Evolutionary conservation across 1,140 invertebrate genomes (phyloP).

Genomic region (Coptotermes formosanus): DNA sequence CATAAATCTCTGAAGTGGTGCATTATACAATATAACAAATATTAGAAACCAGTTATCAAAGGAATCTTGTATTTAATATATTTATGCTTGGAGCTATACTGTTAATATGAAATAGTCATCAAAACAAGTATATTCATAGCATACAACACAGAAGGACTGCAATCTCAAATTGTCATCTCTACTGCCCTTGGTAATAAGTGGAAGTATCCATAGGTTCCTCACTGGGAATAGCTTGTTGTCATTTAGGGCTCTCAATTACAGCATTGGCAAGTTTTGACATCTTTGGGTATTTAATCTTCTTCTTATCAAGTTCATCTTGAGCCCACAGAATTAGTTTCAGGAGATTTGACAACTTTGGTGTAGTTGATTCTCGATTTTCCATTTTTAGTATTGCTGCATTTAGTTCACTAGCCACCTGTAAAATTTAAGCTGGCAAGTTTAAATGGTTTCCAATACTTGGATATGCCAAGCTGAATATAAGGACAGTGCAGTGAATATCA

Average conservation of each 20-base stretch:
- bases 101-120: not conserved
- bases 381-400: constrained; percentile 94
- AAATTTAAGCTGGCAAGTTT: too few species aligned
- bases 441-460: too few species aligned
- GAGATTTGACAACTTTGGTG: constrained; percentile 85
- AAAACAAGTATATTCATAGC: too few species aligned
- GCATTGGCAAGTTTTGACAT: constrained; percentile 86
- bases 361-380: constrained; percentile 85
- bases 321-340: constrained; percentile 93
- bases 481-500: too few species aligned
- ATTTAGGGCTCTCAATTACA: constrained; percentile 75
- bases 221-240: constrained; percentile 31
- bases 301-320: constrained; percentile 91
- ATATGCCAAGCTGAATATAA: too few species aligned
- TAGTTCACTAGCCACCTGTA: constrained; percentile 92
- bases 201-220: constrained; percentile 27
- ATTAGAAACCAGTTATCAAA: not conserved
- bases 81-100: not conserved
- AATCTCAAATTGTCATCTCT: constrained; percentile 10
- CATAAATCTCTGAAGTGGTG: too few species aligned
- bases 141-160: not conserved
- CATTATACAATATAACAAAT: too few species aligned
- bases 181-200: constrained; percentile 24
- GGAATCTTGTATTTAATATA: not conserved
- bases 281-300: constrained; percentile 89